Evolutionary conservation across 2,888 invertebrate genomes (phyloP), one percentile per base, ranked within the genome.

Genomic region (Blastobasis lacticolella): DNA sequence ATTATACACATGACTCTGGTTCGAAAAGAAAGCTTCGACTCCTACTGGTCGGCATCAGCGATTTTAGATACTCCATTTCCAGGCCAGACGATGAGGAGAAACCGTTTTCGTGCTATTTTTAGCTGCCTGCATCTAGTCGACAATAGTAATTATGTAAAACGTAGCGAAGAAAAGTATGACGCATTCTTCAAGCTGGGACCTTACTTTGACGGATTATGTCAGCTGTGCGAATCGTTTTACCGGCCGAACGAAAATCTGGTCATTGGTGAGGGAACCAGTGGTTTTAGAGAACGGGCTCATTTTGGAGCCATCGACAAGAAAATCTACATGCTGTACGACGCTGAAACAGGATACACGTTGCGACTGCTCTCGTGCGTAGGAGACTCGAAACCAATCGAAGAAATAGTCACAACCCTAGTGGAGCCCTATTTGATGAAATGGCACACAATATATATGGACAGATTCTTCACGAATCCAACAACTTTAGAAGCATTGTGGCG

Each of bases 51-150:
- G 9, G 55, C 57, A 38, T 42, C 53, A 37, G 53, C 53, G 50
- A 54, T 61, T 43, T 53, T 58, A 50, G 46, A 52, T 41, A 59
- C 59, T 46, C 50, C 61, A 51, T 61, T 53, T 37, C 48, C 61
- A 10, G 42, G 36, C 23, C 55, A 58, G 43, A n/a, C 51, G 41
- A 59, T 61, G 59, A 50, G 7, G 9, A 57, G 57, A 45, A 23
- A 45, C 46, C 50, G 59, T n/a, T 61, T 61, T 49, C 51, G 59
- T 48, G 59, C 57, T 38, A 61, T 58, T 49, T 57, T 57, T 43
- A 57, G 57, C 42, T 60, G 60, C 50, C 53, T 61, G n/a, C 57
- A 57, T 52, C 49, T 55, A 38, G 59, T 57, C 38, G 59, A 57
- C 49, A 60, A 60, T 43, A 46, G 55, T 40, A 58, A 57, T 6